Evolutionary conservation across 92 coral and sea anemone genomes (phyloP).

Genomic region (Zoanthus solanderi): DNA sequence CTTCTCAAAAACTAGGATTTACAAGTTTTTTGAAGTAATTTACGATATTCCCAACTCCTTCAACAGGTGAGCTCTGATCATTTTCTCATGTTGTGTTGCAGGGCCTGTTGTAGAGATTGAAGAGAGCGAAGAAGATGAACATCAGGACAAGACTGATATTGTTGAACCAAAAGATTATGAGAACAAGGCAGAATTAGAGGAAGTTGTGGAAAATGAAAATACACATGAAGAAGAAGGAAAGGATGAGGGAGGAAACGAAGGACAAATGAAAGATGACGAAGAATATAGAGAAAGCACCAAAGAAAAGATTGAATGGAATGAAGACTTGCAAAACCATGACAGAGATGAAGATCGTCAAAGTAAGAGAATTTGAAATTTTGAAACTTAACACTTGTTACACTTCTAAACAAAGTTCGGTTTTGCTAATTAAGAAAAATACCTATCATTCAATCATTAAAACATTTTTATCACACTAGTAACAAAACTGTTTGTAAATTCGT

Average conservation of each 20-base stretch:
- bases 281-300: neutral
- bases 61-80: neutral
- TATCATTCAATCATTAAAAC: no score
- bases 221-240: conserved; percentile 1
- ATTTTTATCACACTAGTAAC: no score
- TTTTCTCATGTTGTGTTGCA: conserved; percentile 23
- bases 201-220: conserved; percentile 27
- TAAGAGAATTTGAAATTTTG: neutral
- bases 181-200: conserved; percentile 2
- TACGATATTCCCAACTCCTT: neutral
- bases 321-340: conserved; percentile 32
- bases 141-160: neutral
- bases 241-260: neutral
- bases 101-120: conserved; percentile 98
- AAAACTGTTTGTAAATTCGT: no score
- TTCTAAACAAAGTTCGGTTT: neutral
- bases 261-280: neutral
- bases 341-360: conserved; percentile 18
- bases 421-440: no score
- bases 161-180: neutral
- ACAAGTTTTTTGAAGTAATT: no score
- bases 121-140: conserved; percentile 72
- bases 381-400: neutral
- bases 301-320: conserved; percentile 36
- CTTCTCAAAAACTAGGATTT: no score